Conservation (phyloP, 2,113 vertebrate genomes). For the Lates calcarifer region DNA sequence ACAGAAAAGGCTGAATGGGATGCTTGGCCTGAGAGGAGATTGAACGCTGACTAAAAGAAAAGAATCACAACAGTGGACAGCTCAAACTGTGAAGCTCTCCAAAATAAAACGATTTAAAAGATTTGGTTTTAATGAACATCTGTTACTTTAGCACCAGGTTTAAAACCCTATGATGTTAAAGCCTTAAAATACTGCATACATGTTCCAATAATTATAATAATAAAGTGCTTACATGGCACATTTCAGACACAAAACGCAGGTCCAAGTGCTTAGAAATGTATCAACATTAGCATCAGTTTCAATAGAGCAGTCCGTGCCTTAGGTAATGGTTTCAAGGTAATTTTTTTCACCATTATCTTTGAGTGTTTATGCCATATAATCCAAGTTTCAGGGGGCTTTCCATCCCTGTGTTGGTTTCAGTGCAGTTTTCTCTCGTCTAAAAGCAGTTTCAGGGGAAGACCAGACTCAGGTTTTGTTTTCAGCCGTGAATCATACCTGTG, state of each 20-base stretch:
- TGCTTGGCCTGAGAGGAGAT: neutral
- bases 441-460: neutral
- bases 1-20: conserved; percentile 2
- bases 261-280: too few species aligned
- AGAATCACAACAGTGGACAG: neutral
- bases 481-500: neutral
- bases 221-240: too few species aligned
- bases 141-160: neutral
- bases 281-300: neutral
- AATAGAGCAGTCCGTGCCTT: neutral
- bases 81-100: neutral
- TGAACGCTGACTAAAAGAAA: neutral
- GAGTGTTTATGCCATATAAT: neutral
- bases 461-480: neutral
- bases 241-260: too few species aligned
- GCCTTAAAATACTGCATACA: too few species aligned
- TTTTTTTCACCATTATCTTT: neutral
- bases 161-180: too few species aligned
- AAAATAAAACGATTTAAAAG: neutral
- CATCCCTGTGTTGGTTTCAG: neutral
- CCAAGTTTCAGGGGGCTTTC: neutral
- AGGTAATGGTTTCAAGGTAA: neutral
- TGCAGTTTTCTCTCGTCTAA: neutral
- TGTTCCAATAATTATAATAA: too few species aligned
- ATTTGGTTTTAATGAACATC: too few species aligned